These are phyloP conservation scores for Notoglanidium macrostoma DNA, from an alignment of 2,797 vertebrate genomes.

Conservation along the genomic window DNA sequence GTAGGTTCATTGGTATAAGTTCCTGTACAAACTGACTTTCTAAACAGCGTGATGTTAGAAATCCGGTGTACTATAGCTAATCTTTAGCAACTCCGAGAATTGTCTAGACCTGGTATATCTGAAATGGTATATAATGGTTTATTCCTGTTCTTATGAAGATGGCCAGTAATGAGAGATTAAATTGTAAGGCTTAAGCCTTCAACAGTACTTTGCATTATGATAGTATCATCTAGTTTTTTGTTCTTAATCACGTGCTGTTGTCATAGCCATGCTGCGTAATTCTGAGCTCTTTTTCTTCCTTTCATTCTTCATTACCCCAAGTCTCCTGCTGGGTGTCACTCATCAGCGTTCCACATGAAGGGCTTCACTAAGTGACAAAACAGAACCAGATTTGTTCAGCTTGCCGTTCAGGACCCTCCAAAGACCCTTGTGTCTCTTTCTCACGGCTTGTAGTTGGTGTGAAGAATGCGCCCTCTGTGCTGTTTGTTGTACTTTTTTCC, in stretches of 20 bases:
- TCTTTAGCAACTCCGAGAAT: neutral
- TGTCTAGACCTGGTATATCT: neutral
- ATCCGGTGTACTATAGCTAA: neutral
- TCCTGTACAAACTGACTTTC: neutral
- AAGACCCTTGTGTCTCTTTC: constrained; percentile 56
- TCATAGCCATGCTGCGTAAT: constrained; percentile 1
- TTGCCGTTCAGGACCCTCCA: constrained; percentile 63
- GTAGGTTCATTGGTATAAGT: neutral
- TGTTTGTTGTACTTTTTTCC: constrained; percentile 60
- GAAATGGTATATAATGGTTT: neutral
- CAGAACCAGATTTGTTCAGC: constrained; percentile 76
- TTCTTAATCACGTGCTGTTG: constrained; percentile 3
- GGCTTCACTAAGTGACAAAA: constrained; percentile 66
- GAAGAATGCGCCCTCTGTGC: constrained; percentile 59
- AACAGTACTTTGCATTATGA: constrained; percentile 2
- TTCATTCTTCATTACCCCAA: constrained; percentile 29
- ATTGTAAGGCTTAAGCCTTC: neutral
- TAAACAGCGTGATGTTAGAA: neutral
- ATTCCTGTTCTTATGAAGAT: neutral
- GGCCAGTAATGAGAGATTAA: neutral
- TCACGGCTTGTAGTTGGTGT: constrained; percentile 57
- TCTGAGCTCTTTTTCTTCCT: constrained; percentile 31
- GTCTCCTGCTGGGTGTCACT: constrained; percentile 45
- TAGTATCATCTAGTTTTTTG: neutral
- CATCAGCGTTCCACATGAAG: constrained; percentile 68